Evolutionary conservation across 2,888 invertebrate genomes (phyloP), one percentile per base, ranked within the genome.

Genomic region (Apoderus coryli): DNA sequence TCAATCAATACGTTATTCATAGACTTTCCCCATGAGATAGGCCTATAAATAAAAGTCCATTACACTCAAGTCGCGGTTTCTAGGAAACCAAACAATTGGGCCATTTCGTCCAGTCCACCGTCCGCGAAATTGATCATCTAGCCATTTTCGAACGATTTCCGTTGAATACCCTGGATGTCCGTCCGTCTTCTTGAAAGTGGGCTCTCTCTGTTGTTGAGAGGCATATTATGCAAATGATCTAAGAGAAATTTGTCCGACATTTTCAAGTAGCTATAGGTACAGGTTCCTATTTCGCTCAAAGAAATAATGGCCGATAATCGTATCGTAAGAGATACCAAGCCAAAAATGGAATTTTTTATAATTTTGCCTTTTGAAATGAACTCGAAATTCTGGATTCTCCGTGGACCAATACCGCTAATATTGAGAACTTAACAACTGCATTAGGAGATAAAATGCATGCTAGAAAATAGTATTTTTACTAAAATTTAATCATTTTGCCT

Each of bases 141-240:
- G 19, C 19, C 19, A 19, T 19, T 19, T n/a, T 19, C 6, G n/a
- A 19, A 19, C 19, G 19, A 19, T 19, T 19, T n/a, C n/a, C 19
- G 19, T 19, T 19, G n/a, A 19, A 19, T 19, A n/a, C 19, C n/a
- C n/a, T 19, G 19, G 19, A n/a, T 19, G 19, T 19, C 19, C 19
- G n/a, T n/a, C n/a, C n/a, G n/a, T n/a, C n/a, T n/a, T n/a, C n/a
- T n/a, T n/a, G n/a, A n/a, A n/a, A n/a, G n/a, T n/a, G n/a, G n/a
- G n/a, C n/a, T n/a, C n/a, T n/a, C n/a, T 19, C 19, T 19, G n/a
- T n/a, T n/a, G 19, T 19, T 19, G 19, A 19, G 19, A 19, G n/a
- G 19, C 19, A 19, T 19, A 19, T 19, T 19, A 19, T 19, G 19
- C 19, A 19, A 19, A 19, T 19, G 19, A 19, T 19, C 19, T 19